Conservation (phyloP, 2,888 invertebrate genomes). For the Mimumesa dahlbomi region DNA sequence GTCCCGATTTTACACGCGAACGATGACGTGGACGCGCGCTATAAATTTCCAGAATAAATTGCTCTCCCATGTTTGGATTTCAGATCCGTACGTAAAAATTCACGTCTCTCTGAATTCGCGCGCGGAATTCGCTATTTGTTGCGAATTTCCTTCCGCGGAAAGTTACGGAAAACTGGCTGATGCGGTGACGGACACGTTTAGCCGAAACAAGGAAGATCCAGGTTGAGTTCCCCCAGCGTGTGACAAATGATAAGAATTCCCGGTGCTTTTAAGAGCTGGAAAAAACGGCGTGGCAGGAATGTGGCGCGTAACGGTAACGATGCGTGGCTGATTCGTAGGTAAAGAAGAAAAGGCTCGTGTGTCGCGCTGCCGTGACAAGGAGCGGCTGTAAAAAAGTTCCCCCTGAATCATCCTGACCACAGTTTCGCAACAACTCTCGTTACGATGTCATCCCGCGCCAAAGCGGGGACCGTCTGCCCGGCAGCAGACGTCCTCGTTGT, state of each 20-base stretch:
- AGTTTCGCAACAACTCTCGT: conserved; percentile 68
- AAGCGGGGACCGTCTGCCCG: conserved; percentile 49
- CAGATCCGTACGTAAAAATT: too few species aligned
- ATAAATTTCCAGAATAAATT: too few species aligned
- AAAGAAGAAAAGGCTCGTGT: conserved; percentile 35
- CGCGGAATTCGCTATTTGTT: too few species aligned
- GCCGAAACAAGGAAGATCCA: too few species aligned
- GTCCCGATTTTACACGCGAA: too few species aligned
- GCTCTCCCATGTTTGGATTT: too few species aligned
- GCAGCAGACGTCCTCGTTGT: conserved; percentile 56
- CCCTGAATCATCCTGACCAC: conserved; percentile 56
- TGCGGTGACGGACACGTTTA: too few species aligned
- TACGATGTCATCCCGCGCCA: conserved; percentile 54
- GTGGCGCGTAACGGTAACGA: conserved; percentile 59
- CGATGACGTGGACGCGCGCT: too few species aligned
- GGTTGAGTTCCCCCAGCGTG: too few species aligned
- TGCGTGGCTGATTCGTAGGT: conserved; percentile 57
- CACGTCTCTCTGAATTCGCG: too few species aligned
- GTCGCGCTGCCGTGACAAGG: conserved; percentile 8
- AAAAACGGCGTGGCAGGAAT: conserved; percentile 41
- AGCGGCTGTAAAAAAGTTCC: conserved; percentile 47
- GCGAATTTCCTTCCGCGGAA: too few species aligned
- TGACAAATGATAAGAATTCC: conserved; percentile 34
- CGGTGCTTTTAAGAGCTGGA: conserved; percentile 11
- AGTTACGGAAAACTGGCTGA: too few species aligned